Evolutionary conservation across 2,113 vertebrate species (phyloP).

Genomic region (Eolophus roseicapilla): DNA sequence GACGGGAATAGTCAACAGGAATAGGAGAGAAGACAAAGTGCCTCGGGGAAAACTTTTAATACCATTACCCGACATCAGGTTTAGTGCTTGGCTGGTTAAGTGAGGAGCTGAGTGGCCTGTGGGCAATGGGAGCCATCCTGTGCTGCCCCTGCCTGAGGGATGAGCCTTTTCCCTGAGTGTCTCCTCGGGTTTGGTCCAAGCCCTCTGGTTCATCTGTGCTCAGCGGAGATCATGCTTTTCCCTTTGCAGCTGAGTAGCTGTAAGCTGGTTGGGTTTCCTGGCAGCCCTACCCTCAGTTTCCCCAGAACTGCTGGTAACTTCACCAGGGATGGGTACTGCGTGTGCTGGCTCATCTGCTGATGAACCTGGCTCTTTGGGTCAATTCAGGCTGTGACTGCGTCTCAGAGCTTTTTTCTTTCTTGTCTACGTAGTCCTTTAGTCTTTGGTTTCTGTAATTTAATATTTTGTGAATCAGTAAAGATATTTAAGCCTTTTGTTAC

Average conservation of each 20-base stretch:
- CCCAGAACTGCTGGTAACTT: fast-evolving
- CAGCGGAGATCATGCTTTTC: not conserved
- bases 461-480: not conserved
- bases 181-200: fast-evolving
- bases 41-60: not conserved
- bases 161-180: fast-evolving
- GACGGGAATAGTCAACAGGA: not conserved
- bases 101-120: not conserved
- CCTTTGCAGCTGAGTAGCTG: not conserved
- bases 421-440: not conserved
- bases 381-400: not conserved
- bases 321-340: fast-evolving
- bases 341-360: not conserved
- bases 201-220: not conserved
- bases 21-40: not conserved
- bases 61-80: not conserved
- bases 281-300: not conserved
- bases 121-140: fast-evolving
- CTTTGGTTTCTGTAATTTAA: not conserved
- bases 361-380: not conserved
- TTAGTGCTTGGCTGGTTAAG: not conserved
- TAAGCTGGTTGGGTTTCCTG: not conserved
- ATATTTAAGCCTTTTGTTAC: not conserved
- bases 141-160: not conserved
- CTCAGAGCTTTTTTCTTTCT: not conserved